Evolutionary conservation across 2,888 invertebrate genomes (phyloP), one percentile per base, ranked within the genome.

Genomic region (Galerucella pusilla): DNA sequence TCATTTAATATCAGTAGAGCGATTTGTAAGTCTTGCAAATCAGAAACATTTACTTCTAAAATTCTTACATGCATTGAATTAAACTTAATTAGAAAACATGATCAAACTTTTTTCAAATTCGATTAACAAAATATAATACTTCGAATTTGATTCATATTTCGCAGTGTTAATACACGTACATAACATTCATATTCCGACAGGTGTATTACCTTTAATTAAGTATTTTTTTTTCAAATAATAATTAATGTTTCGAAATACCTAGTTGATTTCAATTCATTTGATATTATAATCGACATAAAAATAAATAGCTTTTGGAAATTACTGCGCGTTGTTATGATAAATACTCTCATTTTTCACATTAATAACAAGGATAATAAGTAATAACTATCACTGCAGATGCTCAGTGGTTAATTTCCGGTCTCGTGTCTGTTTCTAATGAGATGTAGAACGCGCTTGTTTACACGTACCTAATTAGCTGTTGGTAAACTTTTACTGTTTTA

Each of bases 381-480:
- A 64, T 20, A 64, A 46, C 46, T 45, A 42, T 16, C 10, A 45
- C 45, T 64, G 46, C 64, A 64, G 64, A 64, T 64, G 64, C 42
- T 20, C 46, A 64, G n/a, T 16, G 64, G 45, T 45, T 64, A 64
- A 64, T 64, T 45, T 64, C 64, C 64, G 64, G 64, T 64, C 64
- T 64, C 45, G 46, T 64, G 64, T 46, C 64, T 16, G 64, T 64
- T 64, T 64, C 64, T 64, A 20, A 46, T 64, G 64, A 64, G 64
- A 45, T 64, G 45, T 20, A 35, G 61, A 61, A 45, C 45, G 46
- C 4, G 16, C 16, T 64, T 64, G 64, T 64, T 64, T 64, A 64
- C 64, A 64, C 64, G 20, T 46, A 46, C 46, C 46, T 45, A 20
- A 45, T 64, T 64, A 46, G 20, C 64, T n/a, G 64, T 64, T 64